These are phyloP conservation scores for Vanessa tameamea DNA, from an alignment of 1,140 invertebrate species.

Conservation along the genomic window DNA sequence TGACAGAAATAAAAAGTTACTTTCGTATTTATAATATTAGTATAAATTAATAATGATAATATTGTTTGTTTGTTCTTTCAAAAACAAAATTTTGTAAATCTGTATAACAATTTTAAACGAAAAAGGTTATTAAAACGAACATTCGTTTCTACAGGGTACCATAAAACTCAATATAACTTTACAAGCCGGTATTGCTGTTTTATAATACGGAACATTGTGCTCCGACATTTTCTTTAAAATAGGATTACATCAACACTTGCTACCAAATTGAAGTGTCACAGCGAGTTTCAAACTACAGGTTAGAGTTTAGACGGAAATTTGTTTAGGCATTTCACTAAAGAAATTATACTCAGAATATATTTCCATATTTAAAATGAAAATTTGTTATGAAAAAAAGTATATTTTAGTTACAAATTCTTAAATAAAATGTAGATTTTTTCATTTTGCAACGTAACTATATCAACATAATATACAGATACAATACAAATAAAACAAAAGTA, in stretches of 20 bases:
- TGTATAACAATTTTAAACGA: too few relatives aligned
- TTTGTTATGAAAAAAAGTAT: background rate
- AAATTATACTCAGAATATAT: background rate
- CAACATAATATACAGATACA: too few relatives aligned
- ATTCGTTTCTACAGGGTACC: background rate
- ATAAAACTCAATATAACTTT: background rate
- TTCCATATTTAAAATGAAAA: background rate
- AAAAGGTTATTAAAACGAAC: background rate
- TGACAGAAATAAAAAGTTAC: too few relatives aligned
- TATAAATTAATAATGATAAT: too few relatives aligned
- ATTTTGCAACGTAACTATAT: background rate
- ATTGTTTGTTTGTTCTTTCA: too few relatives aligned
- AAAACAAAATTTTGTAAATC: too few relatives aligned
- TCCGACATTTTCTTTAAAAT: conserved; percentile 10
- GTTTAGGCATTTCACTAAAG: background rate
- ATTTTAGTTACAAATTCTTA: too few relatives aligned
- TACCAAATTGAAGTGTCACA: conserved; percentile 21
- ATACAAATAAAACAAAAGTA: too few relatives aligned
- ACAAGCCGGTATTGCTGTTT: background rate
- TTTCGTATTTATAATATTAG: too few relatives aligned
- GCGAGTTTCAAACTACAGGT: background rate
- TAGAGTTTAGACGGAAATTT: conserved; percentile 1
- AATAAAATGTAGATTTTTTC: too few relatives aligned
- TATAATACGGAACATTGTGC: background rate
- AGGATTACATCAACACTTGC: conserved; percentile 14